These are phyloP conservation scores for Leptosomus discolor DNA, from an alignment of 2,113 vertebrate species.

Conservation along the genomic window DNA sequence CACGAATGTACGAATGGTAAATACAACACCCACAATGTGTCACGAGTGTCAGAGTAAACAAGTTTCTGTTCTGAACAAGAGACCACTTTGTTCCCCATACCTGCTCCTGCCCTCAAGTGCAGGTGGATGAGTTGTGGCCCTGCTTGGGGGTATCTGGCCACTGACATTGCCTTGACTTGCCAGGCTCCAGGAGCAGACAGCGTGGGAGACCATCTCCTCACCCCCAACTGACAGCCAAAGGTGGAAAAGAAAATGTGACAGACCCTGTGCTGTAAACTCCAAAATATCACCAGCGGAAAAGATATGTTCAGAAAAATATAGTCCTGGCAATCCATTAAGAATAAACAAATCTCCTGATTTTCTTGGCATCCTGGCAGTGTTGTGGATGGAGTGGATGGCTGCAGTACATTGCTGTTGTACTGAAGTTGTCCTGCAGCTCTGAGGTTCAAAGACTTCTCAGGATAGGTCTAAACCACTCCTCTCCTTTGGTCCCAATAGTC, in stretches of 20 bases:
- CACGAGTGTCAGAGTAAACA: neutral
- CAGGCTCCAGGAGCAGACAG: neutral
- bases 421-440: neutral
- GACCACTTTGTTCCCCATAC: neutral
- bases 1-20: neutral
- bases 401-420: neutral
- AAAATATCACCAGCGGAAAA: neutral
- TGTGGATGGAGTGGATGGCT: neutral
- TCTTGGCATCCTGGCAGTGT: neutral
- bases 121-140: neutral
- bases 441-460: neutral
- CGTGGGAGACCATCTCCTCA: neutral
- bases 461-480: neutral
- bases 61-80: neutral
- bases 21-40: neutral
- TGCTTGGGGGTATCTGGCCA: neutral
- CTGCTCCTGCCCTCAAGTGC: neutral
- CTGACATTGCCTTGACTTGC: neutral
- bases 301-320: neutral
- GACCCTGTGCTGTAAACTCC: neutral
- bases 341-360: neutral
- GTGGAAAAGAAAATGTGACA: neutral
- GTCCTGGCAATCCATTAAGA: neutral
- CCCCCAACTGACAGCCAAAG: accelerated
- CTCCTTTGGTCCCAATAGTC: neutral